These are phyloP conservation scores for Melospiza melodia DNA, from an alignment of 2,113 vertebrate species.

Conservation along the genomic window DNA sequence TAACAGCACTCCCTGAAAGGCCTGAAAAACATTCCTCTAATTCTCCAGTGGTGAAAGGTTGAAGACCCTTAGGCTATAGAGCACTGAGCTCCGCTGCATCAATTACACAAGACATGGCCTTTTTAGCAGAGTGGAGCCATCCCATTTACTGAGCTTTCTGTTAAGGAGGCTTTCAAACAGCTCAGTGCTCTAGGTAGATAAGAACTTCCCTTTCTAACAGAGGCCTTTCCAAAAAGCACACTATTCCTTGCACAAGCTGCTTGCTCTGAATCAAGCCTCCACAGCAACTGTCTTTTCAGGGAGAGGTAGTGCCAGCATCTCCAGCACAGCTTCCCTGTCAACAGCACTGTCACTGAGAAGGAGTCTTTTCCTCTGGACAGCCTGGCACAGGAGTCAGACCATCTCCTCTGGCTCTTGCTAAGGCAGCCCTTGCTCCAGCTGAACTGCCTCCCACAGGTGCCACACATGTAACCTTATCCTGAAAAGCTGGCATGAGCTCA, in stretches of 20 bases:
- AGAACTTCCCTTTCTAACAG: neutral
- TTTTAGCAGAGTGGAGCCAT: conserved; percentile 22
- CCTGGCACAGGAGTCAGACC: neutral
- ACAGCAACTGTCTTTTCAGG: neutral
- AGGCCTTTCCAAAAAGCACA: neutral
- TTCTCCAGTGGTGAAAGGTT: conserved; percentile 32
- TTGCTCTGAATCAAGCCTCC: neutral
- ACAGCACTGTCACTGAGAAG: neutral
- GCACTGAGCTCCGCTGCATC: neutral
- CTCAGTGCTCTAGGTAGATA: neutral
- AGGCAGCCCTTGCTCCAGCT: neutral
- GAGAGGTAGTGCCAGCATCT: neutral
- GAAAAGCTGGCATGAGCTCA: neutral
- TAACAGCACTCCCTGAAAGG: conserved; percentile 26
- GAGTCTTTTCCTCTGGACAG: neutral
- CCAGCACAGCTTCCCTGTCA: neutral
- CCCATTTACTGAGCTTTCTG: neutral
- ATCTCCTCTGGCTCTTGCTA: neutral
- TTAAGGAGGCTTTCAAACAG: neutral
- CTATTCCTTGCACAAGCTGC: neutral
- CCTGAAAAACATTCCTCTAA: conserved; percentile 20
- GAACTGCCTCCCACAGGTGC: neutral
- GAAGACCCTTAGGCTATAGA: conserved; percentile 23
- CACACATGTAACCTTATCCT: neutral
- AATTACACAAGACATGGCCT: conserved; percentile 21